phyloP scores from a whole-genome alignment of 2,113 vertebrate genomes.

The Peromyscus leucopus region DNA sequence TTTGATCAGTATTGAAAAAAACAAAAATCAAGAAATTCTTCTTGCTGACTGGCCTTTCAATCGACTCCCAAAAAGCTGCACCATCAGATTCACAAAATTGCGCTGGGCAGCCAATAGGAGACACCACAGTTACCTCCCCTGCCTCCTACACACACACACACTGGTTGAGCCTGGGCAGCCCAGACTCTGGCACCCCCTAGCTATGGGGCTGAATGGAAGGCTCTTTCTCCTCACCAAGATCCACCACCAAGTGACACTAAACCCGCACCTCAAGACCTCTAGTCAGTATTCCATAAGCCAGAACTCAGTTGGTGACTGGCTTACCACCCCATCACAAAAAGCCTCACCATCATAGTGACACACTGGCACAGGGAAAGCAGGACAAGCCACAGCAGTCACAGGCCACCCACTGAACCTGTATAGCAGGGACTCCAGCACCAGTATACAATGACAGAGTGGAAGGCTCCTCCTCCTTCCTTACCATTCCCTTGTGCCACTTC shows the following conservation, averaged over 20 bases:
- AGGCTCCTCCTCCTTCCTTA: not conserved
- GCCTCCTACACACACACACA: not conserved
- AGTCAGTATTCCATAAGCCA: not conserved
- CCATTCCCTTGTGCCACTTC: not conserved
- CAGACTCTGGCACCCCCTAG: rapidly evolving
- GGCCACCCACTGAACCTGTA: not conserved
- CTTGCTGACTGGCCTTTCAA: not conserved
- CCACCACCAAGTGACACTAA: rapidly evolving
- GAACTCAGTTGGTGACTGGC: rapidly evolving
- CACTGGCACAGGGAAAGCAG: not conserved
- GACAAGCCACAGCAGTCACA: rapidly evolving
- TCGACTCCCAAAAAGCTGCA: not conserved
- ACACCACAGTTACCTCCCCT: not conserved
- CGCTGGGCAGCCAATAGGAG: not conserved
- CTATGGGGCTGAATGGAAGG: not conserved
- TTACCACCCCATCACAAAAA: not conserved
- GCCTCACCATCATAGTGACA: not conserved
- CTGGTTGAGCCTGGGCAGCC: not conserved
- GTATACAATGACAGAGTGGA: too few species aligned
- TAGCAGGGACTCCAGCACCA: rapidly evolving
- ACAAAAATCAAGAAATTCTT: not conserved
- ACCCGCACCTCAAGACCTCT: rapidly evolving
- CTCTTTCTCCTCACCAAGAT: too few species aligned
- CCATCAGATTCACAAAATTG: not conserved
- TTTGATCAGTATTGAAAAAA: not conserved